Conservation (phyloP, 2,888 invertebrate species). For the Caenorhabditis zanzibari region DNA sequence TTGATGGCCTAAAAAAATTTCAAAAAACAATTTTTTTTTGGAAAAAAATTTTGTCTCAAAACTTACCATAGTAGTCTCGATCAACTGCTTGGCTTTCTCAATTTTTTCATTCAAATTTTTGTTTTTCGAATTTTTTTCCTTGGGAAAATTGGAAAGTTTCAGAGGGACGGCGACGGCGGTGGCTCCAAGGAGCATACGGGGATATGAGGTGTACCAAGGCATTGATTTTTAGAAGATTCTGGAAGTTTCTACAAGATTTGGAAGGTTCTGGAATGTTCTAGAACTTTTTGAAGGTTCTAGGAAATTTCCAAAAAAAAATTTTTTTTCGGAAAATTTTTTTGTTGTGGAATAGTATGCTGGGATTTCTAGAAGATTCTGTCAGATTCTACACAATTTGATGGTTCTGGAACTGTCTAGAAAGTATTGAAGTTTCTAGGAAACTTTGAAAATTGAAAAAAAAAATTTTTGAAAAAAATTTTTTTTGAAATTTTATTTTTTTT, state of each 20-base stretch:
- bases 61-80: slow-evolving; percentile 50
- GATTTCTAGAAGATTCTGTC: neutral
- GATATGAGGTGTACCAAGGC: slow-evolving; percentile 16
- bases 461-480: neutral
- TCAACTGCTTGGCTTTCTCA: slow-evolving; percentile 24
- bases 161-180: slow-evolving; percentile 10
- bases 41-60: neutral
- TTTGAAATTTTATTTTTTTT: neutral
- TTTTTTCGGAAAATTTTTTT: no score
- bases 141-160: neutral
- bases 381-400: neutral
- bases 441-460: neutral
- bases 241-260: slow-evolving; percentile 1
- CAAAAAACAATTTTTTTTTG: neutral
- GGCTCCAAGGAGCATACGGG: slow-evolving; percentile 21
- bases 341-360: no score
- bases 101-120: slow-evolving; percentile 14
- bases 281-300: neutral
- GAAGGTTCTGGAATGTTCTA: neutral
- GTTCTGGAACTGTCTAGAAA: neutral
- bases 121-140: no score
- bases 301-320: neutral
- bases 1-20: slow-evolving; percentile 82
- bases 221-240: slow-evolving; percentile 1
- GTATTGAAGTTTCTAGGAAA: neutral